Conservation (phyloP, 2,113 vertebrate species). For the Ardeotis arabs region DNA sequence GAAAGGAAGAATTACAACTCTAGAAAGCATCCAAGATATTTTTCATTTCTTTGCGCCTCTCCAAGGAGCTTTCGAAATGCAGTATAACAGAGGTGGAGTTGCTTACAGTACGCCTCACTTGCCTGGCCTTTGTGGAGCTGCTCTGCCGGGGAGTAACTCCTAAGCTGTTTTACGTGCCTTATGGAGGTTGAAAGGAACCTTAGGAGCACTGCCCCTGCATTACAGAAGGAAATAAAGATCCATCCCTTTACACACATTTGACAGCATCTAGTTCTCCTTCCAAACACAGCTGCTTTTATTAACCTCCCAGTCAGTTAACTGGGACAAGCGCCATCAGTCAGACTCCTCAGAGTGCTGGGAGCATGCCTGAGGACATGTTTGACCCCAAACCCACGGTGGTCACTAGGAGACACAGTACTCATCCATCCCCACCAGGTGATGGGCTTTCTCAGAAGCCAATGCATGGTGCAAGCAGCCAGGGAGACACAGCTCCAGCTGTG, state of each 20-base stretch:
- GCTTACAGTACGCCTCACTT: neutral
- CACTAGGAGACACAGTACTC: neutral
- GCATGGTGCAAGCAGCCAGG: accelerated
- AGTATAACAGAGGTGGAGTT: neutral
- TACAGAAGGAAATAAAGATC: neutral
- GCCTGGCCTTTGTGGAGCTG: neutral
- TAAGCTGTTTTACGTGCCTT: neutral
- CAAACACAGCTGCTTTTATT: neutral
- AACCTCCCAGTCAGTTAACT: neutral
- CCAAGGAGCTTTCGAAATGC: neutral
- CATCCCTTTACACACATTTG: neutral
- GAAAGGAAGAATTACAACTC: neutral
- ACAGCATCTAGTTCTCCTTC: neutral
- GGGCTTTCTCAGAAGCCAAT: neutral
- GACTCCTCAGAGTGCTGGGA: accelerated
- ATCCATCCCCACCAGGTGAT: neutral
- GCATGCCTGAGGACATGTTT: accelerated
- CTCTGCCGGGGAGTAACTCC: neutral
- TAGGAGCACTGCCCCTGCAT: neutral
- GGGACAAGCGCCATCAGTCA: neutral
- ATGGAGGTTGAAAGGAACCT: neutral
- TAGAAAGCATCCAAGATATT: neutral
- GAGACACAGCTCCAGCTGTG: neutral
- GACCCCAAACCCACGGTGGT: neutral
- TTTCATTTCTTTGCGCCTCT: neutral